These are phyloP conservation scores for Tipula vernalis DNA, from an alignment of 2,888 invertebrate genomes.

Conservation along the genomic window DNA sequence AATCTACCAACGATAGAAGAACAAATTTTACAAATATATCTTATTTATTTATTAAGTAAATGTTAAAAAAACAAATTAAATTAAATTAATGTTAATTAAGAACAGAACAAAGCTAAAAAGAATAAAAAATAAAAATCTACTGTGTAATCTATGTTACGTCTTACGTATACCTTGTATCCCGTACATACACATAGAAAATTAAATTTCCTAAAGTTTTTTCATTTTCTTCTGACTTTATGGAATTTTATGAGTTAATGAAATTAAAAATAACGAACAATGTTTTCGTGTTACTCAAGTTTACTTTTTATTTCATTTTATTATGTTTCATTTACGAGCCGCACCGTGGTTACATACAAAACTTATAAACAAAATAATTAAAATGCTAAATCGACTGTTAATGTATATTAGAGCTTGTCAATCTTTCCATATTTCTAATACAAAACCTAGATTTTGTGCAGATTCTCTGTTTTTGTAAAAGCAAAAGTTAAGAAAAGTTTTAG, in stretches of 20 bases:
- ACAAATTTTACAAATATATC: neutral
- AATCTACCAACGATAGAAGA: neutral
- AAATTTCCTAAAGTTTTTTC: neutral
- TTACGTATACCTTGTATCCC: neutral
- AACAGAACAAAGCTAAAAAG: neutral
- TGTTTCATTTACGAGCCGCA: neutral
- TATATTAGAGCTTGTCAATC: neutral
- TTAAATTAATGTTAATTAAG: neutral
- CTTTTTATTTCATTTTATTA: neutral
- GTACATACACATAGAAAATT: neutral
- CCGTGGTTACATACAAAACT: neutral
- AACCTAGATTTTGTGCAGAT: neutral
- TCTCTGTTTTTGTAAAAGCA: too few species aligned
- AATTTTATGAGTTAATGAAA: neutral
- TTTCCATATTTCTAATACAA: neutral
- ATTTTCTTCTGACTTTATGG: neutral
- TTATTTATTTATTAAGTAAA: neutral
- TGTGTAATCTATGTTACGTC: neutral
- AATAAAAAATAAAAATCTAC: neutral
- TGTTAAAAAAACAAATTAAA: neutral
- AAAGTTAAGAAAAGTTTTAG: neutral
- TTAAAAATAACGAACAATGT: neutral
- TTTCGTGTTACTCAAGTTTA: neutral
- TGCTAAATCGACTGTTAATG: neutral
- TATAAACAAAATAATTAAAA: neutral